Evolutionary conservation across 2,888 invertebrate genomes (phyloP).

Genomic region (Campoplex capitator): DNA sequence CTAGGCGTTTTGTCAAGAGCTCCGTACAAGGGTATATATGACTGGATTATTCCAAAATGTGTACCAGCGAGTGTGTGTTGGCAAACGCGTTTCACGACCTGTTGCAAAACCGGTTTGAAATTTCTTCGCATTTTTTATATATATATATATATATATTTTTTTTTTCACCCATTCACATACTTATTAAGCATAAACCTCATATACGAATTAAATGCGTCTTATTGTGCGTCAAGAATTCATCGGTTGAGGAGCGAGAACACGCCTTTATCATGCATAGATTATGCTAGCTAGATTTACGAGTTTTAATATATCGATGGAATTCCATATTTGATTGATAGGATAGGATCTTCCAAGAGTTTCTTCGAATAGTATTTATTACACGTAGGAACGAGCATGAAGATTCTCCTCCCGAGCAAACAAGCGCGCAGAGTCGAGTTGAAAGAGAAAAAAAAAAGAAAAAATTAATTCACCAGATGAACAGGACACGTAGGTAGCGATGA

Average conservation of each 20-base stretch:
- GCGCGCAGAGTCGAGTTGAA: conserved; percentile 6
- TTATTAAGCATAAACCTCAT: conserved; percentile 39
- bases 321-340: conserved; percentile 60
- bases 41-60: conserved; percentile 43
- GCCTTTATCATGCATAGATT: conserved; percentile 26
- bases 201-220: conserved; percentile 53
- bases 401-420: conserved; percentile 6
- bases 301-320: conserved; percentile 45
- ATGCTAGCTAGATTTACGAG: conserved; percentile 53
- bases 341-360: conserved; percentile 5
- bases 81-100: conserved; percentile 41
- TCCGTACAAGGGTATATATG: conserved; percentile 10
- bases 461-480: conserved; percentile 62
- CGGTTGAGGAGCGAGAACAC: conserved; percentile 7
- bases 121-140: conserved; percentile 15
- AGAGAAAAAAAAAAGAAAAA: conserved; percentile 45
- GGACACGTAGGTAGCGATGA: conserved; percentile 44
- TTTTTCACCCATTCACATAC: conserved; percentile 16
- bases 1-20: conserved; percentile 5
- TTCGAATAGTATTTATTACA: conserved; percentile 9
- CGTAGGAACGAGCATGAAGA: conserved; percentile 10
- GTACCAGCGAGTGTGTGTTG: conserved; percentile 8
- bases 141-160: background rate
- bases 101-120: conserved; percentile 47
- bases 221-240: conserved; percentile 58